A percentile compares a stretch with the other conserved stretches of the same genome.
phyloP scores from a whole-genome alignment of 2,113 vertebrate genomes.

The Geococcyx californianus region DNA sequence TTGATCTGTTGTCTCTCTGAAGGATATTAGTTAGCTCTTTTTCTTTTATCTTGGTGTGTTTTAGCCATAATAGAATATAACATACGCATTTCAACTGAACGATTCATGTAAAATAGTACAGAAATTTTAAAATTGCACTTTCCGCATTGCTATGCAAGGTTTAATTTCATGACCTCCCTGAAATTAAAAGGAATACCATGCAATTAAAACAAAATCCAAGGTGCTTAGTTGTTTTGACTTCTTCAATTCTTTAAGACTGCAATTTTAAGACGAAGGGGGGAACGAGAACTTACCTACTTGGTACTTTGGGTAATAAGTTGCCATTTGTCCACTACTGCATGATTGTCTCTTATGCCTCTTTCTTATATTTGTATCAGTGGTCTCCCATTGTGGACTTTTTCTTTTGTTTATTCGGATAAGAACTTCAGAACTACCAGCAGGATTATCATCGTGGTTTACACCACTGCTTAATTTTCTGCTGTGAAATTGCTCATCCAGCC shows the following conservation, averaged over 20 bases:
- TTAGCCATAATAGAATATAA: neutral
- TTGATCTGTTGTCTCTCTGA: neutral
- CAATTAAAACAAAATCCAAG: neutral
- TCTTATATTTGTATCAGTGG: slow-evolving; percentile 77
- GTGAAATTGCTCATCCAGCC: slow-evolving; percentile 46
- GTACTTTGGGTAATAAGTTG: slow-evolving; percentile 87
- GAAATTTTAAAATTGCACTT: neutral
- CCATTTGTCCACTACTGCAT: slow-evolving; percentile 84
- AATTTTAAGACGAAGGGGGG: slow-evolving; percentile 68
- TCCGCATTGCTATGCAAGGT: neutral
- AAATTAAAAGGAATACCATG: slow-evolving; percentile 11
- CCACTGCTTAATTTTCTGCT: slow-evolving; percentile 62
- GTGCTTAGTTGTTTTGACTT: neutral
- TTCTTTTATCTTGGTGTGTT: neutral
- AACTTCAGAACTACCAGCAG: slow-evolving; percentile 64
- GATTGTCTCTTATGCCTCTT: slow-evolving; percentile 87
- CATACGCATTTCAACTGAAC: neutral
- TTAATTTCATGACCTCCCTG: neutral
- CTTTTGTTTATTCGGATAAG: slow-evolving; percentile 77
- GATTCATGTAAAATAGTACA: neutral
- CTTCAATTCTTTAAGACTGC: neutral
- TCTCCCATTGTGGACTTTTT: slow-evolving; percentile 77
- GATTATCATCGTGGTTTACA: slow-evolving; percentile 54
- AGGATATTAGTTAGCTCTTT: neutral
- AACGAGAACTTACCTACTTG: slow-evolving; percentile 88